Percentiles rank a stretch among this genome's conserved stretches.
phyloP scores from a whole-genome alignment of 1,140 invertebrate species.

The Sycophaga agraensis region DNA sequence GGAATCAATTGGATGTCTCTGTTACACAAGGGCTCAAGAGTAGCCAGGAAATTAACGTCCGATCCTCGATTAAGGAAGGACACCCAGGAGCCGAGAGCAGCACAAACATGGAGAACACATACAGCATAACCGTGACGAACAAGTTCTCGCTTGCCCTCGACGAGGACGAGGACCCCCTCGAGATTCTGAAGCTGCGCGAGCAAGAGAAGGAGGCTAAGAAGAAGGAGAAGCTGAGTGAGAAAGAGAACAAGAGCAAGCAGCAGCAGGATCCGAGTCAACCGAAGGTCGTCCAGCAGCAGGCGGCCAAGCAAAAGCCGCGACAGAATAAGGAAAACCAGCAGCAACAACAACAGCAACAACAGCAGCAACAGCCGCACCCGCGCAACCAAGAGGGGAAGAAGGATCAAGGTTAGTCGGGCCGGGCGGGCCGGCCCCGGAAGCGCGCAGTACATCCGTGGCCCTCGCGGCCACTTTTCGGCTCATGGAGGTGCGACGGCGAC shows the following conservation, averaged over 20 bases:
- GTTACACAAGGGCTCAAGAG: conserved; percentile 57
- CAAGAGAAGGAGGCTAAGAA: conserved; percentile 79
- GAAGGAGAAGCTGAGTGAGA: conserved; percentile 80
- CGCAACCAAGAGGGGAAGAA: conserved; percentile 62
- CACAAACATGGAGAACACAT: conserved; percentile 80
- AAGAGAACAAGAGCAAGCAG: conserved; percentile 79
- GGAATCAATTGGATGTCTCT: conserved; percentile 57
- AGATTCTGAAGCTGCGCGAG: conserved; percentile 79
- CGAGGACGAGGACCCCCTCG: conserved; percentile 86
- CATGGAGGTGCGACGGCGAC: too few species aligned
- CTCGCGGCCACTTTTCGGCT: neutral
- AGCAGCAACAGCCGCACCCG: too few species aligned
- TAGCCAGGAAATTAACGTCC: conserved; percentile 55
- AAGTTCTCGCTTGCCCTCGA: conserved; percentile 88
- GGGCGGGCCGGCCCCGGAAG: neutral
- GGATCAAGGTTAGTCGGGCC: conserved; percentile 64
- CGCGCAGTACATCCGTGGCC: neutral
- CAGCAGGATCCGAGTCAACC: conserved; percentile 39
- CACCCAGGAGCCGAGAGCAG: conserved; percentile 31
- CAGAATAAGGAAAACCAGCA: conserved; percentile 69
- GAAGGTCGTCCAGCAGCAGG: conserved; percentile 48
- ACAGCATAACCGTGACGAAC: conserved; percentile 89
- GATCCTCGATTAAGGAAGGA: conserved; percentile 52
- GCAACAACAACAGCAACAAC: conserved; percentile 63
- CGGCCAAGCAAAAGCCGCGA: conserved; percentile 55